Percentiles rank a stretch among this genome's conserved stretches.
phyloP scores from a whole-genome alignment of 2,113 vertebrate species.

The Ariopsis seemanni region DNA sequence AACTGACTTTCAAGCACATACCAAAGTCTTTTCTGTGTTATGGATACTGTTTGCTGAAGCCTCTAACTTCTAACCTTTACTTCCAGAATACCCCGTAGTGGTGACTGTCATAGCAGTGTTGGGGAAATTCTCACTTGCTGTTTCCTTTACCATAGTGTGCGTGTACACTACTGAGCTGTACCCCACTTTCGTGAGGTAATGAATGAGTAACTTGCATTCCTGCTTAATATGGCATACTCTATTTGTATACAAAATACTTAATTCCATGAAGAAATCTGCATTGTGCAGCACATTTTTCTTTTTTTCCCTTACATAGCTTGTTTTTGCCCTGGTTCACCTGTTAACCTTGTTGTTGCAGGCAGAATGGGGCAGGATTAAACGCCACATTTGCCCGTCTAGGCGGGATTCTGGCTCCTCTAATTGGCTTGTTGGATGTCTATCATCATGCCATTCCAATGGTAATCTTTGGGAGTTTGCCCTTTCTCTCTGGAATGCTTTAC shows the following conservation, averaged over 20 bases:
- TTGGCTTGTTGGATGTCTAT: constrained; percentile 73
- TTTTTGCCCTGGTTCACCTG: background rate
- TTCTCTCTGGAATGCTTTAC: constrained; percentile 66
- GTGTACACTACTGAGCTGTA: constrained; percentile 84
- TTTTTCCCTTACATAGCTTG: background rate
- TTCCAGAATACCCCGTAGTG: constrained; percentile 65
- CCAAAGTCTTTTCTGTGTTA: background rate
- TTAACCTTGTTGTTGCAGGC: constrained; percentile 64
- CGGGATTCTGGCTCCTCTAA: constrained; percentile 78
- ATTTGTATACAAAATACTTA: background rate
- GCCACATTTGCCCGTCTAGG: constrained; percentile 72
- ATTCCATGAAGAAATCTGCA: background rate
- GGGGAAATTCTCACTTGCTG: constrained; percentile 70
- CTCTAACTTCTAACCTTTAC: background rate
- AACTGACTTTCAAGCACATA: background rate
- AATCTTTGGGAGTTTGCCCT: constrained; percentile 72
- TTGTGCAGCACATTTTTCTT: background rate
- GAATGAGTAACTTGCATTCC: background rate
- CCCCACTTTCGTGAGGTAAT: constrained; percentile 83
- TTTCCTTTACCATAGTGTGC: constrained; percentile 72
- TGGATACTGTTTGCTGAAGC: background rate
- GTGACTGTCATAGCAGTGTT: constrained; percentile 71
- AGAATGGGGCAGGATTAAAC: constrained; percentile 79
- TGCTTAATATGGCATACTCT: background rate
- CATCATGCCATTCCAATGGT: constrained; percentile 75